Evolutionary conservation across 2,113 vertebrate genomes (phyloP), one percentile per base, ranked within the genome.

Genomic region (Dromas ardeola): DNA sequence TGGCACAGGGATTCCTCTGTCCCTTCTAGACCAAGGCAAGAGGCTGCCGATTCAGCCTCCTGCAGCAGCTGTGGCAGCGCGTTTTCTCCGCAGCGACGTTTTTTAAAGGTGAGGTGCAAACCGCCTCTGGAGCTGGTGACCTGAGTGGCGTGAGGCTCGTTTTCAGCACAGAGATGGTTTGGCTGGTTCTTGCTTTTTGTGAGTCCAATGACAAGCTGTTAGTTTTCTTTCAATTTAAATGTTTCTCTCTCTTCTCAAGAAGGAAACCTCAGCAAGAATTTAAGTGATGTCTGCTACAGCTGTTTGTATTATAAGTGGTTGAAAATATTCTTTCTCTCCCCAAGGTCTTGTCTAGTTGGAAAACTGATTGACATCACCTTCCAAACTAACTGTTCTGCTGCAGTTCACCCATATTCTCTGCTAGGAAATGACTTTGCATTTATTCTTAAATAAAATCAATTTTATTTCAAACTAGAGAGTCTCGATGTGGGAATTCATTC

Each of bases 61-160:
- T 6, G 49, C 36, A 38, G 50, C 10, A 27, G 67, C 67, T 34
- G 15, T 12, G 27, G 22, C 62, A n/a, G 25, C 1, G 2, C 10
- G 11, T 32, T 25, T 53, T 36, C n/a, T n/a, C 17, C 17, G 63
- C 49, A 38, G 47, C 2, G 1, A 29, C 4, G 1, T 9, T 38
- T 71, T 67, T 25, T 15, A 26, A 53, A 29, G 47, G 40, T 3
- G 1, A 15, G 16, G 25, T 36, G 23, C 29, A 32, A 63, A 58
- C 15, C 18, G 23, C 15, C 36, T 7, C 43, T 6, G 0, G 22
- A 10, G n/a, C 10, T 10, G 8, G 23, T 36, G 43, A n/a, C n/a
- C 23, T 3, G 22, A 4, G 40, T 29, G 36, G 21, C 13, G 14
- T 21, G 47, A 62, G 53, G 19, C 26, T 85, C 9, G 0, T 30